Base-by-base conservation (phyloP, 2,797 vertebrate genomes). In the Coilia nasus region DNA sequence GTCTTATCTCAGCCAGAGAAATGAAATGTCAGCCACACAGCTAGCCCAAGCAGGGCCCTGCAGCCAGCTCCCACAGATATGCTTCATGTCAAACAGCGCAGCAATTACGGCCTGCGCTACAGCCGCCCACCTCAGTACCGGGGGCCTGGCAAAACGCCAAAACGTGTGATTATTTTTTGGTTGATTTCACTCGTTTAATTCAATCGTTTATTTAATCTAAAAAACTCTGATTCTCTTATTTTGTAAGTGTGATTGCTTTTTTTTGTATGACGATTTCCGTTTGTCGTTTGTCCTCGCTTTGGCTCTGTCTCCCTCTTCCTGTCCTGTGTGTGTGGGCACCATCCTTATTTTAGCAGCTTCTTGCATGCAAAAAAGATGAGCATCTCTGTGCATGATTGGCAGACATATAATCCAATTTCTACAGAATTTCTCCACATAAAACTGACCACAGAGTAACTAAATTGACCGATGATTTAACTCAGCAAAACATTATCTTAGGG, bases 1-100 rank as follows among this genome's bases (percentile, higher is more conserved):
- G 83, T 89, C 85, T 89, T 89, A 87, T 90, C 85, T 88, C 56
- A 82, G 44, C 59, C 21, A 19, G 28, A 85, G 62, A 35, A 89
- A 80, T 83, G 82, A 90, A 87, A 84, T 82, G 83, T 81, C 86
- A 78, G 83, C 75, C 41, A 83, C 75, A 17, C 31, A 57, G 78
- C 46, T 23, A 83, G 60, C 50, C 23, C 54, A 54, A 54, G 71
- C 47, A 5, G 59, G 15, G 10, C 71, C 6, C 47, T 57, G 56
- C 50, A 19, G 81, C 81, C 75, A 81, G 71, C 35, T 15, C 78
- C 10, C 80, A 84, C 31, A 83, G 54, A 84, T 82, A 75, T 14
- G 67, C 28, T 17, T 25, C 11, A 84, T 83, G 54, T 81, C 83
- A 87, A 62, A 71, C 71, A 56, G 60, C 28, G 67, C 15, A 46